A percentile compares a stretch with the other conserved stretches of the same genome.
Conservation (phyloP, 2,888 invertebrate species). For the Amphipyra tragopoginis region DNA sequence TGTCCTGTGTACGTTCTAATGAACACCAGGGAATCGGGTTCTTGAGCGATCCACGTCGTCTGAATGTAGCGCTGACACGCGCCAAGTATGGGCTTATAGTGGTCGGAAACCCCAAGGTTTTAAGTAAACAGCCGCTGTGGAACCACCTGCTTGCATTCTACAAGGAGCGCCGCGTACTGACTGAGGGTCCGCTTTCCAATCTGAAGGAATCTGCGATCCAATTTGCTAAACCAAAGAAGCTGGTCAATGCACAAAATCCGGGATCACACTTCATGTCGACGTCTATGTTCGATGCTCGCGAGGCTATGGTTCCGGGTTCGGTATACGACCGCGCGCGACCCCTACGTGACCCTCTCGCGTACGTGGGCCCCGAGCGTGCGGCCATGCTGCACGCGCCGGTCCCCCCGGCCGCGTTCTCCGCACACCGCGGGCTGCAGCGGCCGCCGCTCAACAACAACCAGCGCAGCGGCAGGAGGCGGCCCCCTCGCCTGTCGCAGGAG, state of each 20-base stretch:
- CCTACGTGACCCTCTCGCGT: constrained; percentile 97
- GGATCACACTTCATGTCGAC: constrained; percentile 99
- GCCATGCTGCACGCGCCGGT: constrained; percentile 95
- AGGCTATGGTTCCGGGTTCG: constrained; percentile 98
- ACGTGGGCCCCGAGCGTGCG: constrained; percentile 96
- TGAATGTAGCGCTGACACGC: constrained; percentile 99
- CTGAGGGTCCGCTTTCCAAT: constrained; percentile 99
- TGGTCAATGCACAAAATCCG: constrained; percentile 98
- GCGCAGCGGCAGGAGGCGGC: constrained; percentile 79
- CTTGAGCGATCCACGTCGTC: constrained; percentile 98
- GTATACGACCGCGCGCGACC: constrained; percentile 96
- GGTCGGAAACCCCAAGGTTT: constrained; percentile 99
- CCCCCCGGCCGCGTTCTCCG: constrained; percentile 98
- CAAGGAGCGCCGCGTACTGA: constrained; percentile 98
- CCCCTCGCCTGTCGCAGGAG: constrained; percentile 91
- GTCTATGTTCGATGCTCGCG: constrained; percentile 98
- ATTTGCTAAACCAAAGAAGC: constrained; percentile 98
- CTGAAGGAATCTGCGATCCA: constrained; percentile 98
- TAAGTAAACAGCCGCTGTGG: constrained; percentile 99
- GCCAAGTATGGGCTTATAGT: constrained; percentile 99
- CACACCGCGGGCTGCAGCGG: constrained; percentile 95
- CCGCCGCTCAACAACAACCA: constrained; percentile 89
- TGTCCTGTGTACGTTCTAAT: constrained; percentile 99
- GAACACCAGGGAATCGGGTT: constrained; percentile 99
- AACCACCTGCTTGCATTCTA: constrained; percentile 99